Percentiles rank a stretch among this genome's conserved stretches.
Conservation (phyloP, 2,888 invertebrate genomes). For the Anarsia innoxiella region DNA sequence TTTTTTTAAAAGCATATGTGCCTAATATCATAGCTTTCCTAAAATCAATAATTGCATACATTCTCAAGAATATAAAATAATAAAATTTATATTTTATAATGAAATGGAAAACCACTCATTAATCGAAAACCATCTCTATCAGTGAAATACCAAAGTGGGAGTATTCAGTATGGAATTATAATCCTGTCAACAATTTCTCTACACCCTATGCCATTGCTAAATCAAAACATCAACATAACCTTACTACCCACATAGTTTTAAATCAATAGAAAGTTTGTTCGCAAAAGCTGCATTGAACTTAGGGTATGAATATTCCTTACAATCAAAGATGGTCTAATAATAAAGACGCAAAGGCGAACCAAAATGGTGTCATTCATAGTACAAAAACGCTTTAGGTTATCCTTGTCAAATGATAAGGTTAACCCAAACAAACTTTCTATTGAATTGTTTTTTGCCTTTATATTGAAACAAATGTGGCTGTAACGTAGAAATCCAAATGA, state of each 20-base stretch:
- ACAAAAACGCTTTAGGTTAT: constrained; percentile 56
- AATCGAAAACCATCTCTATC: background rate
- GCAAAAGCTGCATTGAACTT: constrained; percentile 3
- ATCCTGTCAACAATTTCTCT: constrained; percentile 24
- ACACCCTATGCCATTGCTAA: constrained; percentile 31
- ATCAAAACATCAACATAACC: constrained; percentile 76
- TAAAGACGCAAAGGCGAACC: constrained; percentile 45
- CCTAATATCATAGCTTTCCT: too few species aligned
- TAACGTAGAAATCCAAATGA: constrained; percentile 18
- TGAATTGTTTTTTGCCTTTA: constrained; percentile 10
- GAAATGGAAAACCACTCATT: background rate
- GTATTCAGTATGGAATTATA: too few species aligned
- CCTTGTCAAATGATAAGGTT: constrained; percentile 61
- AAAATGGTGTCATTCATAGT: constrained; percentile 70
- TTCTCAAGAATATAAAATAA: background rate
- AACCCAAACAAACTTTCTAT: constrained; percentile 30
- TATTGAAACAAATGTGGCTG: constrained; percentile 12
- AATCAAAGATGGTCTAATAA: constrained; percentile 29
- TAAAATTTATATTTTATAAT: background rate
- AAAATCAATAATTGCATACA: too few species aligned
- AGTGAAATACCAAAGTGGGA: too few species aligned
- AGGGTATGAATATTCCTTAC: constrained; percentile 6
- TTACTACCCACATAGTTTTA: constrained; percentile 26
- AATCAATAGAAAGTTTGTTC: background rate
- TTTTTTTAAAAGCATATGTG: background rate